Evolutionary conservation across 2,888 invertebrate species (phyloP), one percentile per base, ranked within the genome.

Genomic region (Melolontha melolontha): DNA sequence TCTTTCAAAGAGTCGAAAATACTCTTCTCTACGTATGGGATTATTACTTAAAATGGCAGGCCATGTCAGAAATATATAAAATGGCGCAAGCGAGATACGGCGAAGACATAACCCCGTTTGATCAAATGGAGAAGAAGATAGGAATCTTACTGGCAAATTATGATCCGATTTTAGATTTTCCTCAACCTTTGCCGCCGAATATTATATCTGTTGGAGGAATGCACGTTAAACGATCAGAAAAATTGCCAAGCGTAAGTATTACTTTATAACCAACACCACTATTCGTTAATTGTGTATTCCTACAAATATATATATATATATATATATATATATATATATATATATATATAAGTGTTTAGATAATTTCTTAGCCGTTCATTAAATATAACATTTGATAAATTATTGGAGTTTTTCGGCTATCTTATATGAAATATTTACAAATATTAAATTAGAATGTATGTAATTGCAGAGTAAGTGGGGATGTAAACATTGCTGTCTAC

Each of bases 201-300:
- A 77, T 82, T 55, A 80, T 82, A 41, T 77, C 79, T 17, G 79
- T 81, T 27, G 82, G 80, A 29, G 82, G 82, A 27, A 66, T 82
- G 17, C 82, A 82, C 59, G 74, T 77, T 5, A 72, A 72, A 69
- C 69, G 74, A 51, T 52, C 75, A 0, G 75, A 77, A 70, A 17
- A 63, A 12, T 67, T 50, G 12, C 22, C 42, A 16, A 10, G 34
- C 11, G 54, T 54, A 17, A 1, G 10, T 54, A 8, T 34, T 29
- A 29, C n/a, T n/a, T n/a, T n/a, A n/a, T n/a, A n/a, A n/a, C n/a
- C n/a, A n/a, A n/a, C n/a, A n/a, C n/a, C n/a, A n/a, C n/a, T n/a
- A n/a, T n/a, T n/a, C n/a, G n/a, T n/a, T n/a, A n/a, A n/a, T n/a
- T n/a, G n/a, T n/a, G n/a, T n/a, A n/a, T n/a, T n/a, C n/a, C n/a